Base-by-base conservation (phyloP, 2,888 invertebrate genomes). In the Agrotis clavis region DNA sequence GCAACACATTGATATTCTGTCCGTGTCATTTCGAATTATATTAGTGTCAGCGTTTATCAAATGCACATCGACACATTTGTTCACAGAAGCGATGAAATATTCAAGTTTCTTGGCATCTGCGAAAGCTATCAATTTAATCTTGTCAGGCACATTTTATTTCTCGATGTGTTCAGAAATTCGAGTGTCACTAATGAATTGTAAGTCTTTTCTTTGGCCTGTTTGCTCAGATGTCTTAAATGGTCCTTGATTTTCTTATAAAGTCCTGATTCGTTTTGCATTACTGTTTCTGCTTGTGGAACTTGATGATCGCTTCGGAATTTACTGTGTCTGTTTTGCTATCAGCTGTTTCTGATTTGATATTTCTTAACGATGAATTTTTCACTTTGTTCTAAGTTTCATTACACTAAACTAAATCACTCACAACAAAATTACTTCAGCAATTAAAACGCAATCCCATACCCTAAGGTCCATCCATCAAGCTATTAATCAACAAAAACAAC, bases 401-500 rank as follows among this genome's bases (percentile, higher is more conserved):
- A 21, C 11, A 30, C 45, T n/a, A 35, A 45, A 74, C 4, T 67
- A 2, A 51, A 57, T 57, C 35, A 14, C 19, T 41, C 30, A 57
- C 35, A 57, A 59, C 54, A 48, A 81, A 79, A 81, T 79, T 67
- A 81, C 72, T 79, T 65, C 16, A 74, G 66, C 73, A 84, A 88
- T 90, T 88, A 90, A 85, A 82, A 78, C 73, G 77, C 80, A 80
- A 81, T 83, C 56, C 73, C 67, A 79, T 80, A 41, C 74, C 74
- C 86, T 76, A 67, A 75, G 66, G 79, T 81, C 74, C 76, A 91
- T 92, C 89, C 87, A 90, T 90, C 89, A 90, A 88, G 86, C 86
- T 88, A 92, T 92, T 92, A 90, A 93, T 93, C 93, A 92, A 90
- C 89, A 88, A 89, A 89, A 90, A 89, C 86, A 90, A 90, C 89